Conservation (phyloP, 2,888 invertebrate genomes). For the Glomeris marginata region DNA sequence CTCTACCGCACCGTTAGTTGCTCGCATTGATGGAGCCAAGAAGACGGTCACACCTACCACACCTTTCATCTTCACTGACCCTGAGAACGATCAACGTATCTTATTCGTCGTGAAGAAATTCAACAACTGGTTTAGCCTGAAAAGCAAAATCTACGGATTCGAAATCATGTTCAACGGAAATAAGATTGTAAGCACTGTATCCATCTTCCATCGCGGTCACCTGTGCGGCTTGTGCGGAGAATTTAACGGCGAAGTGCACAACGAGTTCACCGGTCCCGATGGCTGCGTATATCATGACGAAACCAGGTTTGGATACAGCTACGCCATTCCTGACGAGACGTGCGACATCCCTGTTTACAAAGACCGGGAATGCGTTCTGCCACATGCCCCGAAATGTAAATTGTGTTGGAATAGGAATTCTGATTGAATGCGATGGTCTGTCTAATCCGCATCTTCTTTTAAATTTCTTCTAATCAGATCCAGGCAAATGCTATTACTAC, state of each 20-base stretch:
- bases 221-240: constrained; percentile 23
- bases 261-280: constrained; percentile 18
- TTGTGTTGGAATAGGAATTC: not conserved
- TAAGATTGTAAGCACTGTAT: constrained; percentile 11
- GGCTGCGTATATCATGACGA: constrained; percentile 15
- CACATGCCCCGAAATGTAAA: constrained; percentile 5
- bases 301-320: constrained; percentile 8
- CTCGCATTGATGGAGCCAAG: constrained; percentile 7
- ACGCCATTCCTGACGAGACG: constrained; percentile 11
- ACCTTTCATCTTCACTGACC: constrained; percentile 1
- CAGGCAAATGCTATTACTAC: constrained; percentile 4
- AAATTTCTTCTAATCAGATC: too few relatives aligned
- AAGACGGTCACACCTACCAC: not conserved
- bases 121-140: constrained; percentile 9
- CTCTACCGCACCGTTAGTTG: constrained; percentile 2
- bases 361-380: constrained; percentile 3
- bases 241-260: constrained; percentile 20
- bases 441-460: too few relatives aligned
- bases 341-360: constrained; percentile 3
- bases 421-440: too few relatives aligned
- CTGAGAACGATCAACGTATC: not conserved
- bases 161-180: constrained; percentile 15
- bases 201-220: constrained; percentile 15
- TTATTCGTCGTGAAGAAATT: constrained; percentile 2
- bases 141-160: constrained; percentile 7